Percentiles rank a stretch among this genome's conserved stretches.
Evolutionary conservation across 2,888 invertebrate species (phyloP).

Genomic region (Orthosia gothica): DNA sequence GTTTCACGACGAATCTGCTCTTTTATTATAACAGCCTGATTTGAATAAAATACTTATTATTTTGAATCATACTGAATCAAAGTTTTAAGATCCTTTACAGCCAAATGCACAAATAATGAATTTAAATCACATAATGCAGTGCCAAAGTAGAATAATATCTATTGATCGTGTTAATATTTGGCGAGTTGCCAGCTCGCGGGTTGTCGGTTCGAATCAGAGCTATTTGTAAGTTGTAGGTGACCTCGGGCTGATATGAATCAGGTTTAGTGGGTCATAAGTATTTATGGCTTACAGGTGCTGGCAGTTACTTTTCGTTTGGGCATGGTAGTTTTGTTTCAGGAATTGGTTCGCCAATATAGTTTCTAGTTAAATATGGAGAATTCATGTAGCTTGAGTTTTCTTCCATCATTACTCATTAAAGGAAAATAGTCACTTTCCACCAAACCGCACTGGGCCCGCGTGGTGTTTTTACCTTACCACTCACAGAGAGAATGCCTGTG

Average conservation of each 20-base stretch:
- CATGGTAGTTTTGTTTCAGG: constrained; percentile 14
- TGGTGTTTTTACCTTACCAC: too few species aligned
- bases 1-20: too few species aligned
- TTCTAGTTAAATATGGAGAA: neutral
- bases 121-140: constrained; percentile 28
- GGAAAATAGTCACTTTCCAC: too few species aligned
- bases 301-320: constrained; percentile 23
- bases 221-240: constrained; percentile 45
- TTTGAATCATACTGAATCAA: neutral
- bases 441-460: too few species aligned
- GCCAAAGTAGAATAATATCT: constrained; percentile 15
- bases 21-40: too few species aligned
- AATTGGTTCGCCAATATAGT: neutral
- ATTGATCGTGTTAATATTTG: constrained; percentile 57
- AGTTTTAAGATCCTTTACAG: neutral
- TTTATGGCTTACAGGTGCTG: constrained; percentile 53
- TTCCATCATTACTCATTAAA: neutral
- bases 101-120: constrained; percentile 22
- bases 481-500: too few species aligned
- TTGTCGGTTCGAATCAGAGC: constrained; percentile 20
- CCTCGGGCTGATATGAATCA: constrained; percentile 51
- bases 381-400: neutral
- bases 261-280: constrained; percentile 55
- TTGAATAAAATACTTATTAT: too few species aligned
- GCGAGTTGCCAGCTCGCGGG: constrained; percentile 46